Evolutionary conservation across 1,140 invertebrate species (phyloP).

Genomic region (Zaprionus inermis): DNA sequence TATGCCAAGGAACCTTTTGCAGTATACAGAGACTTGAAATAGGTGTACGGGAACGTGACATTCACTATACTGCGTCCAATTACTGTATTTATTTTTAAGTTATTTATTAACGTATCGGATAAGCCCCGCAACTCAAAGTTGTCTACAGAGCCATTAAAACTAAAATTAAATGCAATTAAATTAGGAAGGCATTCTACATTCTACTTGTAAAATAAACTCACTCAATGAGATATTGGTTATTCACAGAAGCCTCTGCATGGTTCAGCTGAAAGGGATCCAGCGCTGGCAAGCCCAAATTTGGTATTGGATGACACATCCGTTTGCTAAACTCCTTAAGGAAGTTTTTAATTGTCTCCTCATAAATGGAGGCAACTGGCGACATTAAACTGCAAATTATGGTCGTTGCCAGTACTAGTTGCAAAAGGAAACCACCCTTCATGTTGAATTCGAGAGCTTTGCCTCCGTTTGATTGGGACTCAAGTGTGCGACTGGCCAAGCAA

Average conservation of each 20-base stretch:
- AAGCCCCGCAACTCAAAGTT: slow-evolving; percentile 65
- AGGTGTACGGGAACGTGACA: slow-evolving; percentile 62
- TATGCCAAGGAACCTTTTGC: slow-evolving; percentile 75
- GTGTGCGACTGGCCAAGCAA: slow-evolving; percentile 39
- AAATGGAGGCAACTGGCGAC: slow-evolving; percentile 40
- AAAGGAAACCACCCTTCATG: slow-evolving; percentile 28
- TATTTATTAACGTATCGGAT: slow-evolving; percentile 64
- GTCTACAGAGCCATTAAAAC: slow-evolving; percentile 69
- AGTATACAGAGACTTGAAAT: slow-evolving; percentile 68
- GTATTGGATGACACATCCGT: slow-evolving; percentile 80
- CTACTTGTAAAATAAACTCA: slow-evolving; percentile 49
- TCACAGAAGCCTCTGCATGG: slow-evolving; percentile 41
- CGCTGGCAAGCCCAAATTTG: slow-evolving; percentile 68
- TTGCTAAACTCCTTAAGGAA: slow-evolving; percentile 62
- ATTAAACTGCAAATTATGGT: slow-evolving; percentile 43
- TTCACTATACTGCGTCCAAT: slow-evolving; percentile 52
- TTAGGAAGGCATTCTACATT: neutral
- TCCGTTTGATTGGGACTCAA: slow-evolving; percentile 26
- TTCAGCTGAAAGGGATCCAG: slow-evolving; percentile 63
- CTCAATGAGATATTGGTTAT: slow-evolving; percentile 76
- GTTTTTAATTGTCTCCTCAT: slow-evolving; percentile 46
- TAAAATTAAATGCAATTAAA: neutral
- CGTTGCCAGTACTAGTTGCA: slow-evolving; percentile 34
- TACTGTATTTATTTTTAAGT: slow-evolving; percentile 39
- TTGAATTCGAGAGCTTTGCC: slow-evolving; percentile 1